Conservation (phyloP, 1,140 invertebrate species). For the Druon quercuslanigerum region DNA sequence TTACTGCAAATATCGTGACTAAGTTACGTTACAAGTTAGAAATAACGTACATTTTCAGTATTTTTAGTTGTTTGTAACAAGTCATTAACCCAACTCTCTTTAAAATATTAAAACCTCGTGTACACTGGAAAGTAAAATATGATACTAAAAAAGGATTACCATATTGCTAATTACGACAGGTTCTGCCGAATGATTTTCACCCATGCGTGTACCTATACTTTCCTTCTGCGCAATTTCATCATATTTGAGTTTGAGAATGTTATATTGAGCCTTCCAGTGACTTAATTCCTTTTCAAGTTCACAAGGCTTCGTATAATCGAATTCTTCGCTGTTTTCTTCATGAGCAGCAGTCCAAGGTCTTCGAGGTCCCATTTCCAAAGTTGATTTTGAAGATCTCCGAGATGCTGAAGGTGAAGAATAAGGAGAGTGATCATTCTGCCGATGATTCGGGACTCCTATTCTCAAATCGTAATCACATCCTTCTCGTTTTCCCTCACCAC, state of each 20-base stretch:
- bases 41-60: too few species aligned
- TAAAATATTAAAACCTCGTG: too few species aligned
- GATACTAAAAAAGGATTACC: constrained; percentile 56
- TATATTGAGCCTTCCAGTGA: constrained; percentile 78
- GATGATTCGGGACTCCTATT: constrained; percentile 58
- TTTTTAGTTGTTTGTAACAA: too few species aligned
- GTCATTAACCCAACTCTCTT: too few species aligned
- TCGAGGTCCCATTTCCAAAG: constrained; percentile 56
- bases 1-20: neutral
- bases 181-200: constrained; percentile 55
- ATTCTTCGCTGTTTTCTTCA: constrained; percentile 66
- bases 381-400: constrained; percentile 70
- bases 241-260: constrained; percentile 75
- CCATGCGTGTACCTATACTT: constrained; percentile 44
- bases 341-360: constrained; percentile 58
- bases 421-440: constrained; percentile 65
- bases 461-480: constrained; percentile 65
- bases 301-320: constrained; percentile 63
- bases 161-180: constrained; percentile 68
- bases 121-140: neutral
- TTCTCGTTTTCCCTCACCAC: constrained; percentile 66
- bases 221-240: constrained; percentile 65
- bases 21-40: too few species aligned
- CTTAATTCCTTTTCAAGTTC: constrained; percentile 78
- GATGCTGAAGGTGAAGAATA: constrained; percentile 69